Evolutionary conservation across 2,113 vertebrate genomes (phyloP).

Genomic region (Solea senegalensis): DNA sequence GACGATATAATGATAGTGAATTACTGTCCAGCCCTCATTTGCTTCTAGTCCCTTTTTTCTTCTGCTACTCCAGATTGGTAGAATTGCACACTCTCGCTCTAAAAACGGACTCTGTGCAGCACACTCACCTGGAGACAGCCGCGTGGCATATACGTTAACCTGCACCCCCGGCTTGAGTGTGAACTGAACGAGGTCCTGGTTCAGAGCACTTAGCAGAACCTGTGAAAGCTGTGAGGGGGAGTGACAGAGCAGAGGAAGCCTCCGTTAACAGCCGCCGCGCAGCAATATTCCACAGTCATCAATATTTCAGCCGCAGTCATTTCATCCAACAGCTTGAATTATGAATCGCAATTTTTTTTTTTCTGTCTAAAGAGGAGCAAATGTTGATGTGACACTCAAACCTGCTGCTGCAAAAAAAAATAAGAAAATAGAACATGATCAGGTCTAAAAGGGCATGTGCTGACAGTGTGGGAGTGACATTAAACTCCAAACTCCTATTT

Average conservation of each 20-base stretch:
- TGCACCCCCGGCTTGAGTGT: slow-evolving; percentile 68
- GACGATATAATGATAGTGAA: too few species aligned
- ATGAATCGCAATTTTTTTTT: slow-evolving; percentile 68
- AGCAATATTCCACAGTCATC: slow-evolving; percentile 68
- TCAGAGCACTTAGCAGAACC: slow-evolving; percentile 78
- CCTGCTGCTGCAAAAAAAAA: slow-evolving; percentile 27
- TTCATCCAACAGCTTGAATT: slow-evolving; percentile 72
- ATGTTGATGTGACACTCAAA: slow-evolving; percentile 63
- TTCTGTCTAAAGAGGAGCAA: slow-evolving; percentile 71
- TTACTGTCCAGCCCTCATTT: neutral
- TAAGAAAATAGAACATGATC: slow-evolving; percentile 17
- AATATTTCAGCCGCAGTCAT: slow-evolving; percentile 76
- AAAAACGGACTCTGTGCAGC: slow-evolving; percentile 7
- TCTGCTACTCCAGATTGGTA: slow-evolving; percentile 2
- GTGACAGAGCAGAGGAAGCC: slow-evolving; percentile 55
- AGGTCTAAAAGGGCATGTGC: slow-evolving; percentile 53
- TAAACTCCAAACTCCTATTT: slow-evolving; percentile 35
- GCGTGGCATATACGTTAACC: slow-evolving; percentile 73
- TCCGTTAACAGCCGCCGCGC: slow-evolving; percentile 49
- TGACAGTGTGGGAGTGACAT: slow-evolving; percentile 47
- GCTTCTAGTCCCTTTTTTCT: neutral
- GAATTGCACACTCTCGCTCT: neutral
- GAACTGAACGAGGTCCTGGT: slow-evolving; percentile 79
- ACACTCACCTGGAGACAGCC: slow-evolving; percentile 74
- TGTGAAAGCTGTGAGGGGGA: slow-evolving; percentile 69